Percentiles rank a stretch among this genome's conserved stretches.
These are phyloP conservation scores for Dynastes hyllus DNA, from an alignment of 2,888 invertebrate genomes.

Conservation along the genomic window DNA sequence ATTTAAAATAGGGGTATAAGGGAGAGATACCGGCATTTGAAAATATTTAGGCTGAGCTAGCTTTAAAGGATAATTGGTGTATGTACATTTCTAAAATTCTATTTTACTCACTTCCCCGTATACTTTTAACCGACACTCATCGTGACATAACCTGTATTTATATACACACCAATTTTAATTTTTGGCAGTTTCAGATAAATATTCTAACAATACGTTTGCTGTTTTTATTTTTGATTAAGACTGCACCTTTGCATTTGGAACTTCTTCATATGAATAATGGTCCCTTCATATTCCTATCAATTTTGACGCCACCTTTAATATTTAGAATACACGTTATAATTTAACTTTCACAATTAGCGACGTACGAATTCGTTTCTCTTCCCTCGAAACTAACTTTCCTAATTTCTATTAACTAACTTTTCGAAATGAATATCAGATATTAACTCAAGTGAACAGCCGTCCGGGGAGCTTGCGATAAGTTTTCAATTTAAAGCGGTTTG, in stretches of 20 bases:
- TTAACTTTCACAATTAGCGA: constrained; percentile 4
- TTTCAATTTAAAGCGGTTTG: neutral
- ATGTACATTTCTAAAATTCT: no score
- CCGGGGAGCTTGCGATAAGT: no score
- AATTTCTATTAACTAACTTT: constrained; percentile 12
- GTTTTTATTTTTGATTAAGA: neutral
- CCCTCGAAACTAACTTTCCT: neutral
- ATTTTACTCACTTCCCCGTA: no score
- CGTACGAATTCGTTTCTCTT: neutral
- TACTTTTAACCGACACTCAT: no score
- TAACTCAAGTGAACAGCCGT: constrained; percentile 4
- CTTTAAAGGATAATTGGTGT: no score
- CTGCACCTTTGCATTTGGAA: neutral
- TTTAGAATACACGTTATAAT: constrained; percentile 11
- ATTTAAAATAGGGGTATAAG: no score
- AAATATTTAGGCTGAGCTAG: no score
- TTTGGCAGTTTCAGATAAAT: no score
- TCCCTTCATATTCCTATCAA: neutral
- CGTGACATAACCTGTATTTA: no score
- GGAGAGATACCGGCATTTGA: no score
- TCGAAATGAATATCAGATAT: constrained; percentile 2
- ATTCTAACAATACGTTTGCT: no score
- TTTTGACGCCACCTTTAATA: constrained; percentile 7
- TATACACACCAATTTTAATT: no score
- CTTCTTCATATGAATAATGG: neutral